Evolutionary conservation across 2,888 invertebrate species (phyloP).

Genomic region (Ophion ellenae): DNA sequence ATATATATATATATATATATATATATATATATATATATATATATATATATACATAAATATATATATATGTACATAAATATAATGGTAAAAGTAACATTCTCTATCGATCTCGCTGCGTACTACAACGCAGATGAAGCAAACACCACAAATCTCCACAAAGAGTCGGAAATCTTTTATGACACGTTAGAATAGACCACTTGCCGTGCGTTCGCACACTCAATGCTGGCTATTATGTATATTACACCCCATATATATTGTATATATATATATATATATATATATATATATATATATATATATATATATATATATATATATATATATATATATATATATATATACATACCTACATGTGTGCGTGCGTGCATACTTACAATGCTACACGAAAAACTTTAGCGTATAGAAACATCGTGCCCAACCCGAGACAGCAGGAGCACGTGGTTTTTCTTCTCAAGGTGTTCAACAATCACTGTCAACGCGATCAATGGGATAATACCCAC

Average conservation of each 20-base stretch:
- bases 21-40: background rate
- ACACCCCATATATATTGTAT: slow-evolving; percentile 15
- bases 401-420: background rate
- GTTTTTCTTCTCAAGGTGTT: slow-evolving; percentile 59
- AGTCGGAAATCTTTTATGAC: slow-evolving; percentile 81
- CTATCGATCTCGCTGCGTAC: slow-evolving; percentile 54
- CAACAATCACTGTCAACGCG: slow-evolving; percentile 35
- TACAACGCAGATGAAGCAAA: slow-evolving; percentile 66
- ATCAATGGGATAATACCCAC: slow-evolving; percentile 44
- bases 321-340: background rate
- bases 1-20: slow-evolving; percentile 53
- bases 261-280: background rate
- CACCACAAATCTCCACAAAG: slow-evolving; percentile 77
- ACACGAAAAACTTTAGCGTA: background rate
- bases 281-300: background rate
- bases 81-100: slow-evolving; percentile 42
- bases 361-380: slow-evolving; percentile 13
- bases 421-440: slow-evolving; percentile 63
- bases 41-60: slow-evolving; percentile 34
- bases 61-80: background rate
- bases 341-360: background rate
- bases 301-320: background rate
- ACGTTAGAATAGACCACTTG: slow-evolving; percentile 77
- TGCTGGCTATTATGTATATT: slow-evolving; percentile 50
- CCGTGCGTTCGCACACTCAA: slow-evolving; percentile 81